Base-by-base conservation (phyloP, 1,140 invertebrate genomes). In the Drosophila pseudoobscura region DNA sequence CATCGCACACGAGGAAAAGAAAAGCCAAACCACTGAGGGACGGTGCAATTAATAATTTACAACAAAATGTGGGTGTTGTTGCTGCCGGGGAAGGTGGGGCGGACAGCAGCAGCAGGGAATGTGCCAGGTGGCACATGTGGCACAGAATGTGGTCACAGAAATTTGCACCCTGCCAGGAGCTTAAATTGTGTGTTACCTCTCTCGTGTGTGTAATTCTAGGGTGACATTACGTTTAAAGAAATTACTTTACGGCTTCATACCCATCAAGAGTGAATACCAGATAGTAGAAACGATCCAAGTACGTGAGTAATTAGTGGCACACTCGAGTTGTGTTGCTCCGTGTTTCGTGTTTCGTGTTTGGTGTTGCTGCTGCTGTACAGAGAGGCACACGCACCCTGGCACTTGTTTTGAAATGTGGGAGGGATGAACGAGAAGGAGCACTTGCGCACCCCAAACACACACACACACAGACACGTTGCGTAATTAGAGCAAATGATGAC, bases 201-300 rank as follows among this genome's bases (percentile, higher is more conserved):
- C 80, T 92, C 24, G 39, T 70, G 58, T 77, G 74, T 76, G 75
- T 89, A 76, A 62, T 89, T 88, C 61, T 90, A 90, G 88, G 88
- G 78, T 82, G 68, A 84, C 77, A 64, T 63, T 90, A 35, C 83
- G 78, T 78, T 73, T 90, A 72, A 90, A 90, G 78, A 90, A 88
- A 90, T 88, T 84, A 46, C 83, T 90, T 76, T 90, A 85, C 76
- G 88, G 88, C 78, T 77, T 90, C 51, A 85, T 88, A 71, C 83
- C 83, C 61, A 80, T 90, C 78, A 77, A 90, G 62, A 75, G 85
- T 59, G 88, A 90, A 73, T 84, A 89, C 63, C 83, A 85, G 73
- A 75, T 88, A 61, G 68, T 85, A 70, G 80, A 83, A 92, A 79
- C 89, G 72, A 64, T 89, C 46, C 83, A 91, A 65, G 91, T 92